A percentile compares a stretch with the other conserved stretches of the same genome.
Evolutionary conservation across 2,888 invertebrate genomes (phyloP).

Genomic region (Rhagonycha lutea): DNA sequence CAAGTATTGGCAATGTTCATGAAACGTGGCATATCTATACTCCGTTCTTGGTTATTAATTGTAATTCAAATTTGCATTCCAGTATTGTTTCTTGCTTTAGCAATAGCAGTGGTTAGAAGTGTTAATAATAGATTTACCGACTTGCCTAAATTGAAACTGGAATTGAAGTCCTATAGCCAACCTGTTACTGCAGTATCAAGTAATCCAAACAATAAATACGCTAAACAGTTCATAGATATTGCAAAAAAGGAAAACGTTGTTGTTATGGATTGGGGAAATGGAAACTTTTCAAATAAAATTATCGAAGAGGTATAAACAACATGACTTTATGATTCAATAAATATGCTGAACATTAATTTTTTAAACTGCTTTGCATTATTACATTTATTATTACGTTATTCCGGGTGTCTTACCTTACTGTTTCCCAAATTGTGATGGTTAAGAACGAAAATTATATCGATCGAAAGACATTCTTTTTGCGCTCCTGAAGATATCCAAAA

Average conservation of each 20-base stretch:
- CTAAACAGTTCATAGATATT: conserved; percentile 45
- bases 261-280: conserved; percentile 30
- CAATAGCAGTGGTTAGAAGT: conserved; percentile 64
- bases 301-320: conserved; percentile 54
- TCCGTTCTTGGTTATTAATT: conserved; percentile 69
- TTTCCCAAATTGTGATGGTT: too few species aligned
- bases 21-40: conserved; percentile 53
- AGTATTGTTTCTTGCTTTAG: conserved; percentile 64
- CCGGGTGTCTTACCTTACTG: too few species aligned
- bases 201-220: conserved; percentile 42
- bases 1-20: conserved; percentile 53
- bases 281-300: conserved; percentile 52
- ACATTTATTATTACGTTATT: too few species aligned
- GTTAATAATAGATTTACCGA: conserved; percentile 55
- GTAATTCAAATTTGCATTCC: conserved; percentile 72
- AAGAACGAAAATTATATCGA: too few species aligned
- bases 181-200: conserved; percentile 48
- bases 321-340: background rate
- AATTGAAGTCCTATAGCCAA: conserved; percentile 55
- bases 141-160: conserved; percentile 61
- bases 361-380: background rate
- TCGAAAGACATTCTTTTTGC: too few species aligned
- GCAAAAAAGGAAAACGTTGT: conserved; percentile 6
- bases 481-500: too few species aligned
- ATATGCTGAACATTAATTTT: too few species aligned